These are phyloP conservation scores for Whitmania pigra DNA, from an alignment of 1,140 invertebrate genomes.

Conservation along the genomic window DNA sequence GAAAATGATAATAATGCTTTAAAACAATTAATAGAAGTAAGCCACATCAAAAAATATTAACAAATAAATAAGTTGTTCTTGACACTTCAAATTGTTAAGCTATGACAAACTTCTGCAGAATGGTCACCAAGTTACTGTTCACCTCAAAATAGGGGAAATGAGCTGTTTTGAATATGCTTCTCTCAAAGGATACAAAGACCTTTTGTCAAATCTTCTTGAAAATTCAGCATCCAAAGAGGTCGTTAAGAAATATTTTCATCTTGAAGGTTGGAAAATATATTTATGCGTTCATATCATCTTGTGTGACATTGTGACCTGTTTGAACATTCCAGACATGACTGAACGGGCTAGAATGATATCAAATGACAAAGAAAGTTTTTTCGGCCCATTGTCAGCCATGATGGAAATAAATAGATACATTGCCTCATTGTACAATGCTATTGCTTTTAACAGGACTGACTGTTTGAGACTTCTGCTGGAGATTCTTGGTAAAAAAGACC, in stretches of 20 bases:
- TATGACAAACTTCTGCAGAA: slow-evolving; percentile 13
- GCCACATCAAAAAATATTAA: not conserved
- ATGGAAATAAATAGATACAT: slow-evolving; percentile 22
- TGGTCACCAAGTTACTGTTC: slow-evolving; percentile 18
- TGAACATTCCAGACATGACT: slow-evolving; percentile 19
- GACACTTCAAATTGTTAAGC: not conserved
- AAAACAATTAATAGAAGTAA: slow-evolving; percentile 18
- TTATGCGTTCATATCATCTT: not conserved
- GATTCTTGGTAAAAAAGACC: slow-evolving; percentile 12
- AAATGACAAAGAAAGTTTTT: slow-evolving; percentile 23
- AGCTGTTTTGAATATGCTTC: slow-evolving; percentile 21
- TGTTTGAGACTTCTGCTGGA: slow-evolving; percentile 18
- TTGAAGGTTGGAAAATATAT: slow-evolving; percentile 14
- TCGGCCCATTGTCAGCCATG: slow-evolving; percentile 17
- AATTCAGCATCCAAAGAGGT: slow-evolving; percentile 7
- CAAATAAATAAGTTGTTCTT: not conserved
- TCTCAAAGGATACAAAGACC: slow-evolving; percentile 18
- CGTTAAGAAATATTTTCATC: slow-evolving; percentile 21
- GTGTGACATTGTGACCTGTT: not conserved
- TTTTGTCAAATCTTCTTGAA: slow-evolving; percentile 15
- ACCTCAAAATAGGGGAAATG: slow-evolving; percentile 23
- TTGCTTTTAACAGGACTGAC: slow-evolving; percentile 19
- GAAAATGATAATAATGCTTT: slow-evolving; percentile 12
- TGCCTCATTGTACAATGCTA: slow-evolving; percentile 19
- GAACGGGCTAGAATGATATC: slow-evolving; percentile 24